A percentile compares a stretch with the other conserved stretches of the same genome.
Evolutionary conservation across 2,797 vertebrate species (phyloP).

Genomic region (Danionella dracula): DNA sequence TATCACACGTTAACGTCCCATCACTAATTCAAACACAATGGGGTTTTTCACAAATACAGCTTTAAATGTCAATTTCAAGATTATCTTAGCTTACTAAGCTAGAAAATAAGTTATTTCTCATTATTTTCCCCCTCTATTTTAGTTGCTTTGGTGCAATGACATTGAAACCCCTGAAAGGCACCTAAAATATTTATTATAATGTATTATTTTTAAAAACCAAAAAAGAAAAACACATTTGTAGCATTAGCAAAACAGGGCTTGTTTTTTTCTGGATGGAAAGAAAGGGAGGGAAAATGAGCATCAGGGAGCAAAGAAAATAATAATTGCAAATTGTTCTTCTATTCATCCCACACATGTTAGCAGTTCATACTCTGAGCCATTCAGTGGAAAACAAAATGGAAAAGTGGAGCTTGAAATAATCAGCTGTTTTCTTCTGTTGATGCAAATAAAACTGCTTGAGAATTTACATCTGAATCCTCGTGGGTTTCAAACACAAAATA

Average conservation of each 20-base stretch:
- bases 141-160: too few relatives aligned
- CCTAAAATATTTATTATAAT: too few relatives aligned
- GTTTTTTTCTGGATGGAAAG: constrained; percentile 5
- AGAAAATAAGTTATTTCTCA: too few relatives aligned
- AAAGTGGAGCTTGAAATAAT: constrained; percentile 23
- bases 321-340: constrained; percentile 45
- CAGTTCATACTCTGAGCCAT: constrained; percentile 15
- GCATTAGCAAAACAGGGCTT: background rate
- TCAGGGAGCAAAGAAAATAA: constrained; percentile 27
- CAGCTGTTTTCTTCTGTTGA: constrained; percentile 42
- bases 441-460: constrained; percentile 38
- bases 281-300: constrained; percentile 16
- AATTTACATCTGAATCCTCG: constrained; percentile 49
- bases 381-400: constrained; percentile 8
- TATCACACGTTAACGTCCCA: too few relatives aligned
- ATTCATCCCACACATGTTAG: constrained; percentile 32
- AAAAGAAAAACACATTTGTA: background rate
- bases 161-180: too few relatives aligned
- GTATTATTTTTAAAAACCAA: background rate
- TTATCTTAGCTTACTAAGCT: too few relatives aligned
- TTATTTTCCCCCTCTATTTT: too few relatives aligned
- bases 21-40: too few relatives aligned
- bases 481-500: constrained; percentile 14
- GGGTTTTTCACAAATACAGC: too few relatives aligned
- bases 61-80: too few relatives aligned